Conservation (phyloP, 2,888 invertebrate species). For the Cataglyphis cursor region DNA sequence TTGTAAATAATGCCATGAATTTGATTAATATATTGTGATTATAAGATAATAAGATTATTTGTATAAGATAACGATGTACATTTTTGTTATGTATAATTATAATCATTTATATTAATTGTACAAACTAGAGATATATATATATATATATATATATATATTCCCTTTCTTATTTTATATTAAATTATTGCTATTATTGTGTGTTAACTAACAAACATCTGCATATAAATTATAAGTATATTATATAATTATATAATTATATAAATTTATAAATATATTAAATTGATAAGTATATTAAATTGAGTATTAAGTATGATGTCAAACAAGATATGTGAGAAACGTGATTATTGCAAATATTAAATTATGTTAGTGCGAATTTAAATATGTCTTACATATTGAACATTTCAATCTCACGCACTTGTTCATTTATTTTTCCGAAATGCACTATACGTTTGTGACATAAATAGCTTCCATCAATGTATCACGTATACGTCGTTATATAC, state of each 20-base stretch:
- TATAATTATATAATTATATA: neutral
- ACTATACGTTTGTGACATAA: slow-evolving; percentile 17
- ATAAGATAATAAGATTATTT: slow-evolving; percentile 5
- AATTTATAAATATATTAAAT: neutral
- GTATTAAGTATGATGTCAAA: neutral
- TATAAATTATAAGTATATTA: neutral
- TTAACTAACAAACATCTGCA: neutral
- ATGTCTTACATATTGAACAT: neutral
- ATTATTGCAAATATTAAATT: slow-evolving; percentile 7
- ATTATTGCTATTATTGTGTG: slow-evolving; percentile 11
- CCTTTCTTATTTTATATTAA: neutral
- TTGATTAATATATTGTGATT: neutral
- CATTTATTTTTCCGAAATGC: slow-evolving; percentile 15
- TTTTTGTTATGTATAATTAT: neutral
- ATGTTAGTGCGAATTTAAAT: neutral
- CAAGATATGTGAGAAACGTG: neutral
- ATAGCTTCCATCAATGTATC: neutral
- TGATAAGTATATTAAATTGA: neutral
- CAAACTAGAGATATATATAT: neutral
- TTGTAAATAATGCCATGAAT: slow-evolving; percentile 68
- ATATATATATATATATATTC: neutral
- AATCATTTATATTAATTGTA: neutral
- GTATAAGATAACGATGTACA: neutral
- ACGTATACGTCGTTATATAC: neutral
- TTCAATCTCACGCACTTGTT: neutral